A percentile compares a stretch with the other conserved stretches of the same genome.
These are phyloP conservation scores for Phyllotreta striolata DNA, from an alignment of 2,888 invertebrate genomes.

Conservation along the genomic window DNA sequence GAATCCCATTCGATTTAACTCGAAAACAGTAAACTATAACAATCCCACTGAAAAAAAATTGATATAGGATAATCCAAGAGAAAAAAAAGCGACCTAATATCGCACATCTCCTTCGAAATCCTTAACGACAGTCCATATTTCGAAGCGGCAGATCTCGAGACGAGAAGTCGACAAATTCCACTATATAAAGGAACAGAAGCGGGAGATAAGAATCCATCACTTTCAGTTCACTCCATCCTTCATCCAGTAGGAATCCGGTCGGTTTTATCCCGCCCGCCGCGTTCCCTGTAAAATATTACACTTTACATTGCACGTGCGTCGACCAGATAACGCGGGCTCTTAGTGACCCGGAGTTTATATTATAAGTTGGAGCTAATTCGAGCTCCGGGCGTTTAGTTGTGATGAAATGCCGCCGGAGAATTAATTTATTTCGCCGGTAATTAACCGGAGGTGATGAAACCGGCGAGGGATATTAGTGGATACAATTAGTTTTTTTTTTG, in stretches of 20 bases:
- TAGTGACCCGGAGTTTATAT: conserved; percentile 32
- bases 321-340: conserved; percentile 38
- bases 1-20: too few species aligned
- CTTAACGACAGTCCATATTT: conserved; percentile 30
- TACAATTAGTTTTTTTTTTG: too few species aligned
- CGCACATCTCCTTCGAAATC: conserved; percentile 15
- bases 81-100: conserved; percentile 1
- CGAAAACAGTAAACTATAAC: too few species aligned
- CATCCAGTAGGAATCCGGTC: conserved; percentile 40
- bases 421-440: too few species aligned
- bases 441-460: too few species aligned
- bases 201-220: conserved; percentile 48
- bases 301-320: conserved; percentile 35
- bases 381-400: too few species aligned
- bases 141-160: conserved; percentile 15
- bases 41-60: background rate
- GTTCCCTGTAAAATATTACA: conserved; percentile 40
- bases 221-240: conserved; percentile 48
- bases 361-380: conserved; percentile 20
- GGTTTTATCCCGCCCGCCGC: conserved; percentile 32
- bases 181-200: conserved; percentile 40
- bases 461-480: too few species aligned
- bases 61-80: background rate
- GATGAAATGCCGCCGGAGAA: too few species aligned
- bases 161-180: conserved; percentile 48